A percentile compares a stretch with the other conserved stretches of the same genome.
These are phyloP conservation scores for Parelbella ahira DNA, from an alignment of 2,888 invertebrate species.

Conservation along the genomic window DNA sequence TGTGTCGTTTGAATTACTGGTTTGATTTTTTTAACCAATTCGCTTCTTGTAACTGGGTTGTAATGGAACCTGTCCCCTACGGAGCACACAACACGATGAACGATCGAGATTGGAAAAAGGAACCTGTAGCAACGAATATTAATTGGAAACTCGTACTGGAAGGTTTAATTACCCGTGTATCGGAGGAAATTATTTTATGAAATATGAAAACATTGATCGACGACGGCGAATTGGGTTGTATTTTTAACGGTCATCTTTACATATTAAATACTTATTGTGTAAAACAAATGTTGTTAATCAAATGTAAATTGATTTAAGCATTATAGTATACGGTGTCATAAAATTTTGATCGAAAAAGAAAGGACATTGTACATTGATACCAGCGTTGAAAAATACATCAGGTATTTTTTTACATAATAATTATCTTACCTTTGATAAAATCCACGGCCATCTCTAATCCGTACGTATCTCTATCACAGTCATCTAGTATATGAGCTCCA, in stretches of 20 bases:
- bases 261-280: too few relatives aligned
- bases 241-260: too few relatives aligned
- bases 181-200: slow-evolving; percentile 7
- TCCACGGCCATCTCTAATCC: slow-evolving; percentile 97
- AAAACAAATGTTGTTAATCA: too few relatives aligned
- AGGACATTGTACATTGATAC: too few relatives aligned
- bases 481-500: slow-evolving; percentile 94
- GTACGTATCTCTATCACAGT: slow-evolving; percentile 97
- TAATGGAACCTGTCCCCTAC: neutral
- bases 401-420: neutral
- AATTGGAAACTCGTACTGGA: slow-evolving; percentile 10
- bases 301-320: too few relatives aligned
- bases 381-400: too few relatives aligned
- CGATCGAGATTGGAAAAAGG: slow-evolving; percentile 2
- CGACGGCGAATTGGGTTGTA: too few relatives aligned
- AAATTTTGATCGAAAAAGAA: too few relatives aligned
- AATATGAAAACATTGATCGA: slow-evolving; percentile 8
- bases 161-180: slow-evolving; percentile 17
- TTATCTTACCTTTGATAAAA: slow-evolving; percentile 92
- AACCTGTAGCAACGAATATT: slow-evolving; percentile 8
- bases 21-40: too few relatives aligned
- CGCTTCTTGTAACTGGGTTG: too few relatives aligned
- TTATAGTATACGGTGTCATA: too few relatives aligned
- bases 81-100: slow-evolving; percentile 3
- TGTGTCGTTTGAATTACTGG: too few relatives aligned